Base-by-base conservation (phyloP, 2,113 vertebrate genomes). In the Oncorhynchus nerka region DNA sequence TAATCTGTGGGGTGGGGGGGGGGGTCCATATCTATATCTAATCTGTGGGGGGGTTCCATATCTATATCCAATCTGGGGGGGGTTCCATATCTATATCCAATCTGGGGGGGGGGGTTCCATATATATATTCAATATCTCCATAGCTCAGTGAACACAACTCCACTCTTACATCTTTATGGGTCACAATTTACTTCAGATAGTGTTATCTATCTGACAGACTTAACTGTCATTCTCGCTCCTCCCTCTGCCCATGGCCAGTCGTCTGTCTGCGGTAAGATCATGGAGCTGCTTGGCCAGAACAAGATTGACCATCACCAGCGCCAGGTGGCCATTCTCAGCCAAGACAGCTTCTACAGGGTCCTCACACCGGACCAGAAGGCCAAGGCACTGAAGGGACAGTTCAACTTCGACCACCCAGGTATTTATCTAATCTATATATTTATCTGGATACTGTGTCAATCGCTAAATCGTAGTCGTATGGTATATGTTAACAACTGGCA, bases 361-460 rank as follows among this genome's bases (percentile, higher is more conserved):
- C 94, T 99, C 68, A 99, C 97, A 5, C 89, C 95, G 0, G 97
- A 99, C 84, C 97, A 99, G 93, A 98, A 98, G 85, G 93, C 94
- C 90, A 98, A 97, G 87, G 97, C 96, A 0, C 85, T 93, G n/a
- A 98, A 96, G 90, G 97, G 97, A 85, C 97, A 99, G 83, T 99
- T 96, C 93, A 99, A 99, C 92, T 99, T 99, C 76, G 97, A 99
- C 89, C 97, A 99, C 90, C 97, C 97, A 88, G 97, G 97, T 99
- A 93, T 68, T 32, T 32, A 24, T 8, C 16, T n/a, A 26, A 20
- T 5, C 7, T 12, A 45, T 13, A 22, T 32, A 69, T 13, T 22
- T 8, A 45, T 28, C 3, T 6, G 22, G 1, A 12, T 22, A 67
- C 13, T 3, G 2, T 45, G 39, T 45, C 9, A 9, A 45, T 30